Evolutionary conservation across 2,797 vertebrate genomes (phyloP).

Genomic region (Cercopithecus neglectus): DNA sequence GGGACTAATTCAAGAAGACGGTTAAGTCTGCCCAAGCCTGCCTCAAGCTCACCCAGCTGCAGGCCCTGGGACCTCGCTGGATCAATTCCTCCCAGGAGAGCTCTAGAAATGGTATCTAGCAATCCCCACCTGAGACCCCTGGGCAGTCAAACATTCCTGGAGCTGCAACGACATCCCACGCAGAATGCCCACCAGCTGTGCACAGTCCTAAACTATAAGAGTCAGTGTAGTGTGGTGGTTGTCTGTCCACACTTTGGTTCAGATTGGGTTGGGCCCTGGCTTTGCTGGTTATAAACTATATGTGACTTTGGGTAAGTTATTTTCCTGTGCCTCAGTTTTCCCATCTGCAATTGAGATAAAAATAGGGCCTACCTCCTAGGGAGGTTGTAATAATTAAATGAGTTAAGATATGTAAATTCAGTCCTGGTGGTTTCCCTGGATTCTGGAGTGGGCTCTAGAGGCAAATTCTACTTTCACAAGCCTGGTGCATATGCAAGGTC

Average conservation of each 20-base stretch:
- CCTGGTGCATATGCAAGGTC: no score
- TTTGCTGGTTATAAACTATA: not conserved
- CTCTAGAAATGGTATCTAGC: not conserved
- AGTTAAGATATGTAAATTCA: not conserved
- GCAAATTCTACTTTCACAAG: not conserved
- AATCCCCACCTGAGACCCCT: not conserved
- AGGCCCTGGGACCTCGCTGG: not conserved
- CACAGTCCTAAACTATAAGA: not conserved
- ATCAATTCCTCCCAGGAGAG: not conserved
- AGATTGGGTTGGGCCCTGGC: not conserved
- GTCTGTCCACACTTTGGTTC: not conserved
- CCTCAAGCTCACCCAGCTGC: not conserved
- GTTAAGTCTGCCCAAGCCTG: not conserved
- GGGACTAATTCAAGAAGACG: not conserved
- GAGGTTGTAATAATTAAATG: not conserved
- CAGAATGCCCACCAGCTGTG: not conserved
- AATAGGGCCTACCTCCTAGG: not conserved
- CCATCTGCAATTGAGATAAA: not conserved
- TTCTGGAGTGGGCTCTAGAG: not conserved
- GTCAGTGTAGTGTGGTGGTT: no score
- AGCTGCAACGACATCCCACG: not conserved
- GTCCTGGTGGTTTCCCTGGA: not conserved
- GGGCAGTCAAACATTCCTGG: not conserved
- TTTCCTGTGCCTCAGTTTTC: not conserved
- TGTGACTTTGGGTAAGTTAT: not conserved